phyloP scores from a whole-genome alignment of 92 coral and sea anemone species.

The Zoanthus sociatus region DNA sequence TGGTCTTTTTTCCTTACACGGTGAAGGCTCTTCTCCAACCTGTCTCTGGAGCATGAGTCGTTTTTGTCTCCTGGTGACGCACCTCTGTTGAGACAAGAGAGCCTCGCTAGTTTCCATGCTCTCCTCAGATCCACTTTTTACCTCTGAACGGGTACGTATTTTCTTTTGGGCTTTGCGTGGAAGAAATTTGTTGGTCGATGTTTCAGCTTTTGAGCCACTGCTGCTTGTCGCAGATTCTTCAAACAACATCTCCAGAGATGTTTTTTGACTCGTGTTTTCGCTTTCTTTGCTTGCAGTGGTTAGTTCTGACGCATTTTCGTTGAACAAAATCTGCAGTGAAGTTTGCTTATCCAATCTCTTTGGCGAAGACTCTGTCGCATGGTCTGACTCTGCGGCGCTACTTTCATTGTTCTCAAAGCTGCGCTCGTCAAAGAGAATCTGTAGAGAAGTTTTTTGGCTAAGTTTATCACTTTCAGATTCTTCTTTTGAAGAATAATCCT shows the following conservation, averaged over 20 bases:
- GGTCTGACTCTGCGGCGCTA: not conserved
- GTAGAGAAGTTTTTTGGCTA: constrained; percentile 52
- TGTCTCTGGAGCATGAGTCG: constrained; percentile 65
- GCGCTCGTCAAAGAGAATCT: constrained; percentile 61
- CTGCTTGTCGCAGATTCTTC: not conserved
- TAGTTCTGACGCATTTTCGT: constrained; percentile 15
- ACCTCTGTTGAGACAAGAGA: constrained; percentile 12
- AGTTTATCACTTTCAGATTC: constrained; percentile 32
- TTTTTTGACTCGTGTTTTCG: constrained; percentile 39
- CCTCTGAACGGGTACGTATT: not conserved
- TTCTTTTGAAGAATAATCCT: constrained; percentile 38
- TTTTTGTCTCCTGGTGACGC: constrained; percentile 77
- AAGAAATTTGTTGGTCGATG: not conserved
- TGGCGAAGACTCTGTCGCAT: not conserved
- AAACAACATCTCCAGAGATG: constrained; percentile 32
- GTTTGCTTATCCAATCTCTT: not conserved
- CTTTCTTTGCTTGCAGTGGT: constrained; percentile 30
- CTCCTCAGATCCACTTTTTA: constrained; percentile 22
- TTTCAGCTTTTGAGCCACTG: not conserved
- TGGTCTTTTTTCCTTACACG: constrained; percentile 46
- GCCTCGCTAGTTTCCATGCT: constrained; percentile 32
- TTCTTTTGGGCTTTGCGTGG: not conserved
- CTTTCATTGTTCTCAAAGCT: constrained; percentile 16
- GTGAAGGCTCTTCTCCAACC: constrained; percentile 53
- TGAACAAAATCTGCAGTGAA: constrained; percentile 31